These are phyloP conservation scores for Dinocampus coccinellae DNA, from an alignment of 2,888 invertebrate genomes.

Conservation along the genomic window DNA sequence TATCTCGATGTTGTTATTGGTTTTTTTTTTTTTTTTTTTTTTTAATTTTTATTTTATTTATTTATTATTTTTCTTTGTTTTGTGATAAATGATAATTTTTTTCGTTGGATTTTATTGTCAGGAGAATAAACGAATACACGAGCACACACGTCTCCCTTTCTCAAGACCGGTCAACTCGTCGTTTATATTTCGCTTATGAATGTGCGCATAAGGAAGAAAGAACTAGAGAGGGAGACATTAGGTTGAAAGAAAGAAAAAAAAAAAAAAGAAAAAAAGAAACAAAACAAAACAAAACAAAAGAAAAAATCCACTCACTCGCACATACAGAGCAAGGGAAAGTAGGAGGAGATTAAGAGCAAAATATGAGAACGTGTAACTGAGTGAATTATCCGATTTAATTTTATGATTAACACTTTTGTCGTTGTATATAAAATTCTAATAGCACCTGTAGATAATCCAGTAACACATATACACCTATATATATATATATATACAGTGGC, in stretches of 20 bases:
- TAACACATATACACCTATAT: background rate
- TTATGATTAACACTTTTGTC: background rate
- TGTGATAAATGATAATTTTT: conserved; percentile 45
- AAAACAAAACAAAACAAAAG: too few species aligned
- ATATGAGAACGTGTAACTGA: background rate
- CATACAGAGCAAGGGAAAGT: too few species aligned
- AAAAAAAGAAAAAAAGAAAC: background rate
- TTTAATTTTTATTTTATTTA: too few species aligned
- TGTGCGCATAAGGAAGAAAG: background rate
- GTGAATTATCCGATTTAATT: background rate
- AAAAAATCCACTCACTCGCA: too few species aligned
- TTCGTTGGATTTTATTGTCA: conserved; percentile 56
- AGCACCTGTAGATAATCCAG: background rate
- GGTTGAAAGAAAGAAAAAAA: background rate
- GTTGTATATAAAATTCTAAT: background rate
- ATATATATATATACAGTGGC: too few species aligned
- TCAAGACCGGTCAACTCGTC: conserved; percentile 44
- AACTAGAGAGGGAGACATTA: too few species aligned
- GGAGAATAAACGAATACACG: conserved; percentile 40
- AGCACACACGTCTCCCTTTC: conserved; percentile 50
- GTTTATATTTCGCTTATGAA: conserved; percentile 10
- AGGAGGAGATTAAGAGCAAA: too few species aligned
- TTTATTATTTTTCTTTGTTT: conserved; percentile 12
- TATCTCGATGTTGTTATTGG: too few species aligned
- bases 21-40: too few species aligned